phyloP scores from a whole-genome alignment of 2,888 invertebrate genomes.

The Andrena haemorrhoa region DNA sequence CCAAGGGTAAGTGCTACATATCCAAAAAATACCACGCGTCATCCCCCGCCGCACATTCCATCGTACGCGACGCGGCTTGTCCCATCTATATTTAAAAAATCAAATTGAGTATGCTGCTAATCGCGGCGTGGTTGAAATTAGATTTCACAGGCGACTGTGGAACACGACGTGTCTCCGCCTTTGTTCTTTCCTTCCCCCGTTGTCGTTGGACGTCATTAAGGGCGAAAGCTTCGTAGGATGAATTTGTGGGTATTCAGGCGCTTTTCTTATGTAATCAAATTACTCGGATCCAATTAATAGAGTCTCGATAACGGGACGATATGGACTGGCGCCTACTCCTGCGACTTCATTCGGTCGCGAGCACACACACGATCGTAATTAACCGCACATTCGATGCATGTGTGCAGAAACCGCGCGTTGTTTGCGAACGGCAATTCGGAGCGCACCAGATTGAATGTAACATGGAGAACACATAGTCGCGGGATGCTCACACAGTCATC shows the following conservation, averaged over 20 bases:
- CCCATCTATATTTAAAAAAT: too few relatives aligned
- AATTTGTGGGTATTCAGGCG: conserved; percentile 73
- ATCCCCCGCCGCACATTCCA: not conserved
- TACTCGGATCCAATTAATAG: conserved; percentile 76
- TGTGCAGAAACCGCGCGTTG: conserved; percentile 66
- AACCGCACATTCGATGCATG: conserved; percentile 62
- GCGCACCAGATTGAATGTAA: conserved; percentile 66
- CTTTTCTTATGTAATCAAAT: conserved; percentile 76
- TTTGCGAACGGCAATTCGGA: conserved; percentile 70
- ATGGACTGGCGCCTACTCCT: conserved; percentile 14
- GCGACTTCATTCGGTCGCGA: conserved; percentile 43
- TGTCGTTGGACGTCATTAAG: not conserved
- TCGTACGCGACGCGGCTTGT: too few relatives aligned
- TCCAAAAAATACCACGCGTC: not conserved
- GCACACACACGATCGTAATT: conserved; percentile 64
- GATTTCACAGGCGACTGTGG: not conserved
- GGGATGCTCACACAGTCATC: conserved; percentile 21
- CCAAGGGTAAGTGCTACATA: conserved; percentile 78
- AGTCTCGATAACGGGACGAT: conserved; percentile 66
- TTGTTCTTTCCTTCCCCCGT: not conserved
- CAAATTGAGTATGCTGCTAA: too few relatives aligned
- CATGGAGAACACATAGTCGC: conserved; percentile 35
- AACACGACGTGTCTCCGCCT: not conserved
- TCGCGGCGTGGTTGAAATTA: not conserved
- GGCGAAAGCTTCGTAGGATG: conserved; percentile 43